These are phyloP conservation scores for Chrysoperla carnea DNA, from an alignment of 1,140 invertebrate genomes.

Conservation along the genomic window DNA sequence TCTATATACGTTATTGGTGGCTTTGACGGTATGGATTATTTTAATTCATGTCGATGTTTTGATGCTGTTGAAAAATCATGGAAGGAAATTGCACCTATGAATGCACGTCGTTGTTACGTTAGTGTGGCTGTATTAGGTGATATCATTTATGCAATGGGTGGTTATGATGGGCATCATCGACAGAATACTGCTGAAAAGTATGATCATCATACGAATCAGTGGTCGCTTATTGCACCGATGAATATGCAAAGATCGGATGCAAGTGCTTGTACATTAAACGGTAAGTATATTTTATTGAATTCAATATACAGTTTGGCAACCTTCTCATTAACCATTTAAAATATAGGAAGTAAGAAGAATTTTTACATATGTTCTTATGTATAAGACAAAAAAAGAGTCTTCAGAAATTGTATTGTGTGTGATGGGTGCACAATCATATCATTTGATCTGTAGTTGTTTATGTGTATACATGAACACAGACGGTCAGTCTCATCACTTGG, in stretches of 20 bases:
- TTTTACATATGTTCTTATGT: no score
- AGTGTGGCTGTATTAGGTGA: slow-evolving; percentile 41
- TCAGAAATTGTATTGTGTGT: no score
- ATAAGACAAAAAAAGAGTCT: no score
- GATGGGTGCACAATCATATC: no score
- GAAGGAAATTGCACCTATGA: slow-evolving; percentile 46
- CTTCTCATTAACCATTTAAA: neutral
- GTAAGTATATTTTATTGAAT: slow-evolving; percentile 14
- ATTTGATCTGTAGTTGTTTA: no score
- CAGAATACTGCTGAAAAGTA: slow-evolving; percentile 60
- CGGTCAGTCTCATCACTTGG: no score
- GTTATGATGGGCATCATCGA: slow-evolving; percentile 53
- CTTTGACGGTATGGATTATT: slow-evolving; percentile 44
- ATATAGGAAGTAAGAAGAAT: no score
- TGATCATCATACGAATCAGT: slow-evolving; percentile 43
- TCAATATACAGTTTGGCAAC: neutral
- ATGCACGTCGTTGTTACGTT: slow-evolving; percentile 41
- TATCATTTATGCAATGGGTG: slow-evolving; percentile 55
- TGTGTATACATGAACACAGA: no score
- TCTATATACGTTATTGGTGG: slow-evolving; percentile 54
- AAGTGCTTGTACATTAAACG: slow-evolving; percentile 38
- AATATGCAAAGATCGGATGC: slow-evolving; percentile 50
- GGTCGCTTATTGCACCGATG: slow-evolving; percentile 43
- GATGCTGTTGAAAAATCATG: slow-evolving; percentile 41
- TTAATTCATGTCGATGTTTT: slow-evolving; percentile 43